Base-by-base conservation (phyloP, 2,797 vertebrate species). In the Chelon auratus region DNA sequence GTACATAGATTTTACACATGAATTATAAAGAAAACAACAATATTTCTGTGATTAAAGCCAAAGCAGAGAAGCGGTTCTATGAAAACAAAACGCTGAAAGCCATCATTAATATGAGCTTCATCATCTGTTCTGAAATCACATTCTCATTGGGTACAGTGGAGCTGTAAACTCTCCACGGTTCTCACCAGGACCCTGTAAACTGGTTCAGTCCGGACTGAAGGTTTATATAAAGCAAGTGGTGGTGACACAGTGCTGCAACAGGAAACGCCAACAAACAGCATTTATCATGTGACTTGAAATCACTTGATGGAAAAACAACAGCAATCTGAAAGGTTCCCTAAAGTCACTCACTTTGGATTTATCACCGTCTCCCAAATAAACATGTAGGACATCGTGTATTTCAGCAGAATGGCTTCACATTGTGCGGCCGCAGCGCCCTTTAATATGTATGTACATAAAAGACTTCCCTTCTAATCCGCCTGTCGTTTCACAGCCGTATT, bases 1-100 rank as follows among this genome's bases (percentile, higher is more conserved):
- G n/a, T 48, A n/a, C 39, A 60, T 56, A 20, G 5, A 45, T 75
- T 30, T 50, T 73, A 47, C 11, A 0, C 30, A 5, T 8, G 9
- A 2, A 26, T 24, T 20, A 11, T 26, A 24, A 12, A 52, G 4
- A 52, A 52, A 10, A 24, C 2, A 40, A 40, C 9, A 40, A 40
- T 14, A 20, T 50, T 40, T 76, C 26, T 39, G 17, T 65, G 18
- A 55, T 62, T 53, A 57, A 80, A 63, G 53, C 2, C 61, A 72
- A 11, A 62, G 68, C 15, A 55, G 17, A 50, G 43, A 70, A 60
- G 15, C 30, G 24, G 22, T 17, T 42, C 2, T 18, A 56, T 42
- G n/a, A 40, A 70, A 71, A 69, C 40, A 70, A 68, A 77, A 52
- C 50, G 40, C 11, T 47, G 11, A 40, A 59, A 43, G 14, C 6